phyloP scores from a whole-genome alignment of 92 coral and sea anemone species.

The Umimayanthus kanabou region DNA sequence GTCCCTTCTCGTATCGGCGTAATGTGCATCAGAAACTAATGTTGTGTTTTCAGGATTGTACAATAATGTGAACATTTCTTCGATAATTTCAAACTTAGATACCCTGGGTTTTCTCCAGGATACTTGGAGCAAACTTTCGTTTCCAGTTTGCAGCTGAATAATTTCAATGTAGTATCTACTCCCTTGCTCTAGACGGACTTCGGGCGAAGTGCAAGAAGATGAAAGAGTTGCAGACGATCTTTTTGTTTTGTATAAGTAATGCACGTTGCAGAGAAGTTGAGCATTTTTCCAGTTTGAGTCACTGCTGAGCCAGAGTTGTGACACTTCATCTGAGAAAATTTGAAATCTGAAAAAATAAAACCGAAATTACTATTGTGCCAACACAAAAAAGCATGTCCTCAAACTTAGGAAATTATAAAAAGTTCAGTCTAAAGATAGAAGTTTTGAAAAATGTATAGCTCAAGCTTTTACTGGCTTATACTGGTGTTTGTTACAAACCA shows the following conservation, averaged over 20 bases:
- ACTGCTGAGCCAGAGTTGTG: slow-evolving; percentile 48
- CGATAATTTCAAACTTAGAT: slow-evolving; percentile 47
- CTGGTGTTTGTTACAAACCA: too few relatives aligned
- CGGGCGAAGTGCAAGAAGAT: slow-evolving; percentile 49
- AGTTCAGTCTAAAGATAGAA: too few relatives aligned
- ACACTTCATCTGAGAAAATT: slow-evolving; percentile 34
- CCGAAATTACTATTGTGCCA: not conserved
- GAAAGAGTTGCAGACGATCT: slow-evolving; percentile 16
- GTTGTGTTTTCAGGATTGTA: not conserved
- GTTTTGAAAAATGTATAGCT: too few relatives aligned
- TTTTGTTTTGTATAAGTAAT: not conserved
- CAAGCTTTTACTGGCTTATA: too few relatives aligned
- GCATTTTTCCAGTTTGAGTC: slow-evolving; percentile 50
- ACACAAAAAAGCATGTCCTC: too few relatives aligned
- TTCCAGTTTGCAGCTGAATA: slow-evolving; percentile 46
- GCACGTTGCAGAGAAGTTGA: slow-evolving; percentile 54
- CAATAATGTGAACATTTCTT: not conserved
- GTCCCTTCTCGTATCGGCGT: not conserved
- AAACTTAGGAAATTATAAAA: too few relatives aligned
- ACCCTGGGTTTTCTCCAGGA: slow-evolving; percentile 66
- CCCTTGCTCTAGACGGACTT: slow-evolving; percentile 45
- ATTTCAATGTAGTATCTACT: slow-evolving; percentile 66
- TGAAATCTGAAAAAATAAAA: slow-evolving; percentile 12
- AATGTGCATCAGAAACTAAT: not conserved
- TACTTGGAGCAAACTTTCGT: slow-evolving; percentile 50